phyloP scores from a whole-genome alignment of 1,140 invertebrate genomes.

The Ptiloglossa arizonensis region DNA sequence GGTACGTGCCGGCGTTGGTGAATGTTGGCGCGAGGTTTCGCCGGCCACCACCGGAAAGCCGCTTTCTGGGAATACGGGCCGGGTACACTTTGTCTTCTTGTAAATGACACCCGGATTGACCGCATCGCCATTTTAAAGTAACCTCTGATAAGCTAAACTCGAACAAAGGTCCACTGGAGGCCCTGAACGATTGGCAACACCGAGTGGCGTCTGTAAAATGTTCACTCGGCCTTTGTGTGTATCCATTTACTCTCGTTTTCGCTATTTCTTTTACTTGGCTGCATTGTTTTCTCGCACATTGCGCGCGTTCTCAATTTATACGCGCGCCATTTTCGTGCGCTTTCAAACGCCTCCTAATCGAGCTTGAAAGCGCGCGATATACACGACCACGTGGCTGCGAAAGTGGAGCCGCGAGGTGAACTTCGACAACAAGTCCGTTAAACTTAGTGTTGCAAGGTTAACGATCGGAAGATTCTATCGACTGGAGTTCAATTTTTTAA shows the following conservation, averaged over 20 bases:
- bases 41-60: not conserved
- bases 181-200: slow-evolving; percentile 39
- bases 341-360: not conserved
- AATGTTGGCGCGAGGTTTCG: slow-evolving; percentile 26
- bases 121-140: slow-evolving; percentile 49
- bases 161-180: slow-evolving; percentile 46
- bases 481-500: not conserved
- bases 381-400: not conserved
- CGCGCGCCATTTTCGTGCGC: not conserved
- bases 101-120: slow-evolving; percentile 55
- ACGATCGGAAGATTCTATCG: not conserved
- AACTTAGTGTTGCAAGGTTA: not conserved
- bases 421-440: not conserved
- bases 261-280: not conserved
- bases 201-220: slow-evolving; percentile 29
- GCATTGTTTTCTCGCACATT: not conserved
- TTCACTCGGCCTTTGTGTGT: not conserved
- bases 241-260: no score
- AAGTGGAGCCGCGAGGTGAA: not conserved
- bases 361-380: slow-evolving; percentile 8
- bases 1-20: slow-evolving; percentile 28
- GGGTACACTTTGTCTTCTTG: slow-evolving; percentile 38
- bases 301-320: not conserved
- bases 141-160: slow-evolving; percentile 46
- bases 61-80: slow-evolving; percentile 35